These are phyloP conservation scores for Sinocyclocheilus maitianheensis DNA, from an alignment of 2,113 vertebrate species.

Conservation along the genomic window DNA sequence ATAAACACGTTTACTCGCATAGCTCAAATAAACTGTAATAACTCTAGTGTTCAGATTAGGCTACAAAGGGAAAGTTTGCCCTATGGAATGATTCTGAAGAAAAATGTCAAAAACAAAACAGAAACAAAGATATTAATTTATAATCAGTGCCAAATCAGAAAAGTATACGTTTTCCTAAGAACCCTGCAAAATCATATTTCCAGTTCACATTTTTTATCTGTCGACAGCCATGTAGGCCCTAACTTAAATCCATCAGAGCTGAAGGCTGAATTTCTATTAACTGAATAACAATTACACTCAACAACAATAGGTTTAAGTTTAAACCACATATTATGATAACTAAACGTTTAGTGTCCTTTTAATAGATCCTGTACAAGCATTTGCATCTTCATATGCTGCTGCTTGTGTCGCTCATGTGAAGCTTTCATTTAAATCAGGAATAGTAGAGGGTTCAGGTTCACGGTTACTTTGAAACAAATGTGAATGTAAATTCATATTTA, in stretches of 20 bases:
- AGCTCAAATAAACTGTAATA: neutral
- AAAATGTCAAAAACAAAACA: too few relatives aligned
- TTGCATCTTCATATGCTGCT: neutral
- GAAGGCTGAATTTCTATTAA: neutral
- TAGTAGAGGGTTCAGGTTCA: neutral
- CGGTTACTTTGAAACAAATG: neutral
- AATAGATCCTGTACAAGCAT: neutral
- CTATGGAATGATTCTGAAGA: neutral
- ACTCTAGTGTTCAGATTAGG: neutral
- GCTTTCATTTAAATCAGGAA: neutral
- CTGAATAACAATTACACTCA: neutral
- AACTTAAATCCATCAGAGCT: neutral
- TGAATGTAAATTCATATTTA: neutral
- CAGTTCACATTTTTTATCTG: neutral
- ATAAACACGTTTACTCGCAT: neutral
- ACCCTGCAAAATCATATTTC: neutral
- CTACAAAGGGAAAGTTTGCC: neutral
- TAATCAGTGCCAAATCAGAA: too few relatives aligned
- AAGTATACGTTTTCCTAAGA: neutral
- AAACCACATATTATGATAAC: neutral
- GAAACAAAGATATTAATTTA: too few relatives aligned
- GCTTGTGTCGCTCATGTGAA: neutral
- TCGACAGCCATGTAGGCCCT: neutral
- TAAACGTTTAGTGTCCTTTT: neutral
- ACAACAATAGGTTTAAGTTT: neutral